Percentiles rank a stretch among this genome's conserved stretches.
These are phyloP conservation scores for Numenius arquata DNA, from an alignment of 2,113 vertebrate species.

Conservation along the genomic window DNA sequence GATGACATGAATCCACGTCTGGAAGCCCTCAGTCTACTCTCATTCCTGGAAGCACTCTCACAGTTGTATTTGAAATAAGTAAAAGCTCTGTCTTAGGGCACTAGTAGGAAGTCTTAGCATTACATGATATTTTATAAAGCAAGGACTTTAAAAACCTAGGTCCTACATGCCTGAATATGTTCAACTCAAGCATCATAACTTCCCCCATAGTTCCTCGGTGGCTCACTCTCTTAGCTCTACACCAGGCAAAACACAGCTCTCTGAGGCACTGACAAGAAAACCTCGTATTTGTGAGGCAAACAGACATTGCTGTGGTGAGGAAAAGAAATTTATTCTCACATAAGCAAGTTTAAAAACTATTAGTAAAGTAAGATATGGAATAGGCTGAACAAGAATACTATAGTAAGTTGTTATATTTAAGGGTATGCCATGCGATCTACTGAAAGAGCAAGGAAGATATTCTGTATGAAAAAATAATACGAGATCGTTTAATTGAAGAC, in stretches of 20 bases:
- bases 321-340: neutral
- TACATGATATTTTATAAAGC: neutral
- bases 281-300: neutral
- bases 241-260: neutral
- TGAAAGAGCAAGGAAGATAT: neutral
- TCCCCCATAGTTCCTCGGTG: neutral
- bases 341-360: neutral
- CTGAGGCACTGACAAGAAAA: neutral
- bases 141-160: neutral
- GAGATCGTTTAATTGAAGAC: conserved; percentile 4
- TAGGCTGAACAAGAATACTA: neutral
- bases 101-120: neutral
- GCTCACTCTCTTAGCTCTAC: neutral
- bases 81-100: neutral
- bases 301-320: neutral
- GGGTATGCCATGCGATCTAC: neutral
- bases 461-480: neutral
- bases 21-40: neutral
- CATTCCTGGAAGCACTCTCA: neutral
- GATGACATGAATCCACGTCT: neutral
- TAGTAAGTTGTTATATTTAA: neutral
- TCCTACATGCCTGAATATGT: neutral
- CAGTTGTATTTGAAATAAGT: neutral
- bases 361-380: neutral
- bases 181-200: neutral